These are phyloP conservation scores for Syngnathus floridae DNA, from an alignment of 2,113 vertebrate species.

Conservation along the genomic window DNA sequence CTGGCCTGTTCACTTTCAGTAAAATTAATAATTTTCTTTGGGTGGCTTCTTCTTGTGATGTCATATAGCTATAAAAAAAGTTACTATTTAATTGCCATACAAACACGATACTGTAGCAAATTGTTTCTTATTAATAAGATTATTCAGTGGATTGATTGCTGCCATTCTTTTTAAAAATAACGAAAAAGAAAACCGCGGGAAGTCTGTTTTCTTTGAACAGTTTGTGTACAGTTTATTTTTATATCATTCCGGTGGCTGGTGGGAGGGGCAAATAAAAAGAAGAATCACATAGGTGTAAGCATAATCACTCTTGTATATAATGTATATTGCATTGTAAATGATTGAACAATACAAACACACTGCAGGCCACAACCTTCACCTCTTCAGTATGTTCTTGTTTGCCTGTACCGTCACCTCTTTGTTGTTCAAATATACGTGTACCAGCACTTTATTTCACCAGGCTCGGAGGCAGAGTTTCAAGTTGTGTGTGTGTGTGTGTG, in stretches of 20 bases:
- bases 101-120: slow-evolving; percentile 90
- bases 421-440: slow-evolving; percentile 66
- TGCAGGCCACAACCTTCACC: slow-evolving; percentile 48
- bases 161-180: slow-evolving; percentile 75
- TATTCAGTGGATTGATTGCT: slow-evolving; percentile 76
- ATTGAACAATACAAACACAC: slow-evolving; percentile 61
- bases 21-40: slow-evolving; percentile 60
- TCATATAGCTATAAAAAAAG: slow-evolving; percentile 70
- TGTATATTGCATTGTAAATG: slow-evolving; percentile 85
- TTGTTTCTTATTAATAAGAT: slow-evolving; percentile 78
- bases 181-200: slow-evolving; percentile 67
- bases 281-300: slow-evolving; percentile 65
- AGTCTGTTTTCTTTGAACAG: slow-evolving; percentile 70
- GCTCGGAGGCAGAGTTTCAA: slow-evolving; percentile 42
- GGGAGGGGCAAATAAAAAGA: slow-evolving; percentile 61
- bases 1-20: slow-evolving; percentile 54
- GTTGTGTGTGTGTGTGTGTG: slow-evolving; percentile 21
- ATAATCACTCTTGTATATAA: slow-evolving; percentile 79
- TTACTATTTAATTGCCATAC: slow-evolving; percentile 74
- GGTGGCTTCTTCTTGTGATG: slow-evolving; percentile 63
- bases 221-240: slow-evolving; percentile 89
- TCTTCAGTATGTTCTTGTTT: slow-evolving; percentile 32
- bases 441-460: slow-evolving; percentile 76
- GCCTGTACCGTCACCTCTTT: slow-evolving; percentile 40
- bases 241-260: slow-evolving; percentile 76